Evolutionary conservation across 2,113 vertebrate species (phyloP).

Genomic region (Thalassarche chlororhynchos): DNA sequence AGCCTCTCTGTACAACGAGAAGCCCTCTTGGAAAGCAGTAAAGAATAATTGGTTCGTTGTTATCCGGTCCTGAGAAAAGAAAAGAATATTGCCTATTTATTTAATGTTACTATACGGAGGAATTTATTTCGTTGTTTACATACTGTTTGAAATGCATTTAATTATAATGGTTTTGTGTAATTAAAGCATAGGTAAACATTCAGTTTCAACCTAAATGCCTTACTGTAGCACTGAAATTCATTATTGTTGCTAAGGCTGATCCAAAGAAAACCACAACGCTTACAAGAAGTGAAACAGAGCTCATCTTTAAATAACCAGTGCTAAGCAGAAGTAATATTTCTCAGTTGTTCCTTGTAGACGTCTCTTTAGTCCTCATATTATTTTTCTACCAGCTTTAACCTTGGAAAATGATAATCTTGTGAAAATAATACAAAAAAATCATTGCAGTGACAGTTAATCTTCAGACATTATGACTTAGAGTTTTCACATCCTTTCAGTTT

Average conservation of each 20-base stretch:
- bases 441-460: background rate
- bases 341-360: background rate
- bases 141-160: background rate
- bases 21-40: background rate
- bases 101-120: background rate
- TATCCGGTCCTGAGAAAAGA: background rate
- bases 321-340: background rate
- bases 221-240: background rate
- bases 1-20: background rate
- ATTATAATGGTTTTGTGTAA: background rate
- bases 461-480: background rate
- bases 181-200: conserved; percentile 5
- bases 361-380: background rate
- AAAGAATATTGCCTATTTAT: background rate
- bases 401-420: background rate
- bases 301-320: background rate
- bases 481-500: background rate
- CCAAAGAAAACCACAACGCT: background rate
- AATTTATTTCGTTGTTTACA: background rate
- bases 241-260: background rate
- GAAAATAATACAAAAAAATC: background rate
- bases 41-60: conserved; percentile 13
- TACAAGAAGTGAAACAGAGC: background rate
- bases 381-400: background rate
- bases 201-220: background rate